Percentiles rank a stretch among this genome's conserved stretches.
These are phyloP conservation scores for Sarcophaga caerulescens DNA, from an alignment of 2,888 invertebrate species.

Conservation along the genomic window DNA sequence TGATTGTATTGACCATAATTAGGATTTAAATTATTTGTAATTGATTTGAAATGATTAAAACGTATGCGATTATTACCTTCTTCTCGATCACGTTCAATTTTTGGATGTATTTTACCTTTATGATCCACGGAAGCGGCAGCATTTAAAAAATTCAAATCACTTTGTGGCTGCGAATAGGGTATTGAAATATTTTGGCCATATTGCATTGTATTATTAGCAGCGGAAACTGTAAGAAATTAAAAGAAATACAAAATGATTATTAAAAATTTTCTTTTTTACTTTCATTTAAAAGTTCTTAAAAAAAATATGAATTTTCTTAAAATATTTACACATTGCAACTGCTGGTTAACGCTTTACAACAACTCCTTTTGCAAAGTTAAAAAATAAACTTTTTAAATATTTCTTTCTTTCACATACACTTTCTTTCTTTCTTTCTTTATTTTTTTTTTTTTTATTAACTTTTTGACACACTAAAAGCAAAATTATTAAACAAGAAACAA, in stretches of 20 bases:
- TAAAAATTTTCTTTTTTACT: slow-evolving; percentile 25
- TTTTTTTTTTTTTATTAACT: background rate
- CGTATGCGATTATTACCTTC: slow-evolving; percentile 77
- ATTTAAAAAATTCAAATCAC: slow-evolving; percentile 81
- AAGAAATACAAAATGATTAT: slow-evolving; percentile 19
- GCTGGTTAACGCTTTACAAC: background rate
- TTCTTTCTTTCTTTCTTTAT: background rate
- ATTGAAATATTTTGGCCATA: slow-evolving; percentile 82
- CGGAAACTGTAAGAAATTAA: slow-evolving; percentile 75
- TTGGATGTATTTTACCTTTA: slow-evolving; percentile 81
- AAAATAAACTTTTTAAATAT: background rate
- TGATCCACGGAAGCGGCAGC: slow-evolving; percentile 77
- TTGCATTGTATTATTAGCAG: slow-evolving; percentile 81
- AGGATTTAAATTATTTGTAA: background rate
- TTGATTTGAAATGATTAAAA: slow-evolving; percentile 25
- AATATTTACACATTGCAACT: slow-evolving; percentile 19
- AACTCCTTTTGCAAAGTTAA: no score
- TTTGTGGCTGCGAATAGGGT: slow-evolving; percentile 81
- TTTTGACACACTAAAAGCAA: background rate
- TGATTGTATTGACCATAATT: background rate
- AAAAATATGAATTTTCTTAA: background rate
- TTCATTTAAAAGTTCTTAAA: background rate
- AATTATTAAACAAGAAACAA: background rate
- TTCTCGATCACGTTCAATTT: slow-evolving; percentile 81
- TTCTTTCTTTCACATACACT: background rate